phyloP scores from a whole-genome alignment of 2,888 invertebrate genomes.

The Brenthis ino region DNA sequence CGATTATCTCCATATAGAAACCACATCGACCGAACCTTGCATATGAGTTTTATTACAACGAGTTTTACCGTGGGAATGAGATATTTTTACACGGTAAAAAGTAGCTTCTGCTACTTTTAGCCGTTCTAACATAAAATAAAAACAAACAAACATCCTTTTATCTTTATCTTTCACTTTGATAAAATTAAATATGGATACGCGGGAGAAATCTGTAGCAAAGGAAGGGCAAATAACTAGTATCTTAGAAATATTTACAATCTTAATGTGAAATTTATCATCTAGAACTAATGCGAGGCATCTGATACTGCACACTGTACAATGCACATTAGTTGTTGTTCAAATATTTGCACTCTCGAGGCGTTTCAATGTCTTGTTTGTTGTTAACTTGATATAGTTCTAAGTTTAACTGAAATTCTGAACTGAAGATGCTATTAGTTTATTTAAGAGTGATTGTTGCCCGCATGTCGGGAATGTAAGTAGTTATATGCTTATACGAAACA shows the following conservation, averaged over 20 bases:
- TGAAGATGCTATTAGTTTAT: conserved; percentile 1
- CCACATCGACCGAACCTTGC: too few relatives aligned
- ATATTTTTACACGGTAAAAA: too few relatives aligned
- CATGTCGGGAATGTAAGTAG: not conserved
- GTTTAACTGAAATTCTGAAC: conserved; percentile 10
- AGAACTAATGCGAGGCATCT: conserved; percentile 17
- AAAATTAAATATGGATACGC: too few relatives aligned
- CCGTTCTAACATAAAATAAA: too few relatives aligned
- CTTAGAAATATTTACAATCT: not conserved
- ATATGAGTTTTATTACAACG: too few relatives aligned
- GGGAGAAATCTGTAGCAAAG: not conserved
- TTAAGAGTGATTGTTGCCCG: conserved; percentile 6
- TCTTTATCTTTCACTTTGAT: too few relatives aligned
- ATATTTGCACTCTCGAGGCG: conserved; percentile 31
- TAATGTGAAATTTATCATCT: conserved; percentile 5
- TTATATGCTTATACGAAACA: not conserved
- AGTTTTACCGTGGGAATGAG: too few relatives aligned
- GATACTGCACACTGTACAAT: conserved; percentile 1
- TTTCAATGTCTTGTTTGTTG: conserved; percentile 30
- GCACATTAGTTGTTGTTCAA: conserved; percentile 32
- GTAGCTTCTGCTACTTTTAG: too few relatives aligned
- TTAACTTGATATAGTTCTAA: conserved; percentile 19
- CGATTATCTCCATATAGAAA: too few relatives aligned
- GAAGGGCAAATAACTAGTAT: not conserved
- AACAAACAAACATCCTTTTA: too few relatives aligned